phyloP scores from a whole-genome alignment of 1,140 invertebrate species.

The Drosophila lini region DNA sequence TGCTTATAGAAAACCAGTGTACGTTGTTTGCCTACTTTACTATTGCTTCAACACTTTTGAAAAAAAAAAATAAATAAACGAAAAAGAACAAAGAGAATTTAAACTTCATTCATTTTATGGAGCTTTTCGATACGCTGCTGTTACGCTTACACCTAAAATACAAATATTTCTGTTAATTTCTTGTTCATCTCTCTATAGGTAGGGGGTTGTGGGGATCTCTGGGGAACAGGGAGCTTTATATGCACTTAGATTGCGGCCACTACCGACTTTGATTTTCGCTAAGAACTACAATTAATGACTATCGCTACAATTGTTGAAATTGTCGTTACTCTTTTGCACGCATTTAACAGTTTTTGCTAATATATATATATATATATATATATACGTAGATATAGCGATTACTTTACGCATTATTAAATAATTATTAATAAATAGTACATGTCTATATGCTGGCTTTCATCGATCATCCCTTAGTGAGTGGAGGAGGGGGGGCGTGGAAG shows the following conservation, averaged over 20 bases:
- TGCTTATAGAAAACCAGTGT: slow-evolving; percentile 59
- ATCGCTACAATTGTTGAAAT: slow-evolving; percentile 77
- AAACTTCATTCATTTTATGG: slow-evolving; percentile 23
- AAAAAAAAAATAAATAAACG: slow-evolving; percentile 28
- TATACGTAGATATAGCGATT: slow-evolving; percentile 54
- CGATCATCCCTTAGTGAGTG: slow-evolving; percentile 37
- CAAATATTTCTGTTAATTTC: slow-evolving; percentile 45
- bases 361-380: slow-evolving; percentile 16
- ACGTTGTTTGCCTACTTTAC: slow-evolving; percentile 37
- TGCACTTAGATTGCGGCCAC: slow-evolving; percentile 76
- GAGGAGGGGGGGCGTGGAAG: slow-evolving; percentile 52
- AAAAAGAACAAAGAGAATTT: slow-evolving; percentile 8
- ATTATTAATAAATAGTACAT: slow-evolving; percentile 75
- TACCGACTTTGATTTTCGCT: slow-evolving; percentile 76
- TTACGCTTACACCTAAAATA: slow-evolving; percentile 43
- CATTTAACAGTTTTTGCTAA: slow-evolving; percentile 62
- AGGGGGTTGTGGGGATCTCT: slow-evolving; percentile 9
- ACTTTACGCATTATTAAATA: slow-evolving; percentile 66
- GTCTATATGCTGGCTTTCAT: slow-evolving; percentile 49
- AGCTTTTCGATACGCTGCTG: slow-evolving; percentile 28
- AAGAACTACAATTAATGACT: slow-evolving; percentile 82
- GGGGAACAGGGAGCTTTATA: slow-evolving; percentile 53
- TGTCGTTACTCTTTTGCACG: slow-evolving; percentile 48
- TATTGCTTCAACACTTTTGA: slow-evolving; percentile 40
- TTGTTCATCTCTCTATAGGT: slow-evolving; percentile 48